Base-by-base conservation (phyloP, 2,888 invertebrate species). In the Campoplex nolae region DNA sequence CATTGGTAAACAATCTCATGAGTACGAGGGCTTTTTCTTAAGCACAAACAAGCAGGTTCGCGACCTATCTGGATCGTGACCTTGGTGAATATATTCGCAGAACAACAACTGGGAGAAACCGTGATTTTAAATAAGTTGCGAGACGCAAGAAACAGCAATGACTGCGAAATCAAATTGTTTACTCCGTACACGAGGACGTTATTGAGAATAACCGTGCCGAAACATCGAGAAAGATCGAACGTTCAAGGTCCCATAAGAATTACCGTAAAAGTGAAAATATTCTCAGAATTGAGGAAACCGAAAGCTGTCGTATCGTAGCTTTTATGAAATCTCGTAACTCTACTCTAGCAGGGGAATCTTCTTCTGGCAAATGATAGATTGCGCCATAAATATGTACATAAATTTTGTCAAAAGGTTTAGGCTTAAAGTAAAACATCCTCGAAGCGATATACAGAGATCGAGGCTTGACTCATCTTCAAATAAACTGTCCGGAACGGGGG, bases 71-170 rank as follows among this genome's bases (percentile, higher is more conserved):
- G 62, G 42, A 35, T 51, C 0, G n/a, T 32, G 67, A 67, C 81
- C 74, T 74, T 81, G 81, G 42, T 32, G 67, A 67, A 74, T 56
- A n/a, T 67, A 48, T 28, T 62, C 28, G 23, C 81, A 32, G n/a
- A 77, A 77, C 42, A 56, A 81, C 70, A 77, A 77, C 70, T 28
- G 56, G 51, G 51, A 58, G 35, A 48, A 70, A 28, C 58, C 70
- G n/a, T 3, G 45, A 18, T 28, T 65, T 70, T 51, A 32, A n/a
- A 16, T 18, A 71, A 56, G n/a, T 18, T 70, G 28, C 48, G n/a
- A 23, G 51, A 73, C 32, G 71, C 38, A 13, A 18, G 16, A 62
- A 65, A 51, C n/a, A 7, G 45, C 67, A 51, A 79, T 74, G 23
- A 35, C 84, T 13, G 18, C 51, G 56, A 75, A 68, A 48, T 51